Evolutionary conservation across 2,888 invertebrate genomes (phyloP), one percentile per base, ranked within the genome.

Genomic region (Lasioglossum vierecki): DNA sequence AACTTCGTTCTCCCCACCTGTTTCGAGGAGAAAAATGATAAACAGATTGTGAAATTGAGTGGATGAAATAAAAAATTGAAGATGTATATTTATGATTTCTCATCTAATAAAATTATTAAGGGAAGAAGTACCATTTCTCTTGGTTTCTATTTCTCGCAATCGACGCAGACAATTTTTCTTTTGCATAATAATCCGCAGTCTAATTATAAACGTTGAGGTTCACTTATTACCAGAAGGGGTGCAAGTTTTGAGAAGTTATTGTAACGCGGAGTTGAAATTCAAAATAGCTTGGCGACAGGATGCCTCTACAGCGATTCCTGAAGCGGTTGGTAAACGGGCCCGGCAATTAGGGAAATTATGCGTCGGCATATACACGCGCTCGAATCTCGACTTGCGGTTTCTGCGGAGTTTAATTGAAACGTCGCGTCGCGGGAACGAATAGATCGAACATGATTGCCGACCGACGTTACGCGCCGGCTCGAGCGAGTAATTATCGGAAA

Each of bases 401-500:
- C 76, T 68, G 26, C 73, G 68, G 35, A 79, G 74, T 82, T 84
- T 84, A 81, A 86, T 86, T 82, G 86, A 86, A 84, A 86, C 86
- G 86, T 86, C 60, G 60, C 86, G 86, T 84, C 26, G 60, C 26
- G 68, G 63, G 18, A 49, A 41, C 66, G 79, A 77, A 77, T 53
- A 26, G 80, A 80, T 80, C 85, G 84, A 80, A 84, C 72, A 53
- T 82, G 76, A 82, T 86, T 84, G 76, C 75, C 70, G 60, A 46
- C n/a, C 66, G 75, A 57, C 73, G 82, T 83, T 77, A 26, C 70
- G 63, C 76, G 63, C 22, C n/a, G 49, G 60, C 53, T 53, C 79
- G 75, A 83, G 63, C 83, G 85, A 80, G 85, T 82, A 86, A 90
- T 88, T 89, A 89, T 87, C 84, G 81, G 76, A 76, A 85, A 84